Conservation (phyloP, 2,113 vertebrate species). For the Chamaea fasciata region DNA sequence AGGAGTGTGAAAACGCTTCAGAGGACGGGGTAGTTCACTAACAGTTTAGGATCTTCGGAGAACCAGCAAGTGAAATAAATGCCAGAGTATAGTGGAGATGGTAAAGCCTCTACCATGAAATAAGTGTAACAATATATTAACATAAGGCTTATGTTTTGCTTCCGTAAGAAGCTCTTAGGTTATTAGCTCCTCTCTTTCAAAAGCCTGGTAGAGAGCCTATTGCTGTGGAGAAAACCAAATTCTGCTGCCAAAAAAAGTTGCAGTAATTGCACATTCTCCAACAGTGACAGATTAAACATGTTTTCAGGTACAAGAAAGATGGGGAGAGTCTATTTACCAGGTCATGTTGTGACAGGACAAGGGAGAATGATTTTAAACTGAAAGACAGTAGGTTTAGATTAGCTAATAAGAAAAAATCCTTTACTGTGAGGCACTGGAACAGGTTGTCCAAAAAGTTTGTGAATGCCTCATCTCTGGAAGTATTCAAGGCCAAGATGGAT, state of each 20-base stretch:
- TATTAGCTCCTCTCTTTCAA: not conserved
- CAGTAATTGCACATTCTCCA: not conserved
- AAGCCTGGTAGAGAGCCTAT: not conserved
- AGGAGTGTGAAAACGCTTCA: not conserved
- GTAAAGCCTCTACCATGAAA: not conserved
- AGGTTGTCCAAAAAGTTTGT: not conserved
- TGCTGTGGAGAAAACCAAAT: not conserved
- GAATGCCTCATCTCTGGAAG: not conserved
- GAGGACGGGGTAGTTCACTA: rapidly evolving
- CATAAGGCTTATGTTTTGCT: not conserved
- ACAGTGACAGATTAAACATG: not conserved
- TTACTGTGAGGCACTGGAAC: not conserved
- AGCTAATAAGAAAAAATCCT: not conserved
- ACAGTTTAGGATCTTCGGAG: not conserved
- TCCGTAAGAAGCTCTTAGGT: not conserved
- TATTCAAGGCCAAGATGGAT: not conserved
- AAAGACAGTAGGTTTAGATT: not conserved
- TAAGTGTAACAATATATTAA: not conserved
- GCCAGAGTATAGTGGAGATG: rapidly evolving
- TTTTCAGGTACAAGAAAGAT: not conserved
- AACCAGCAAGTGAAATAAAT: not conserved
- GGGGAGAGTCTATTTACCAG: not conserved
- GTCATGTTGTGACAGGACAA: not conserved
- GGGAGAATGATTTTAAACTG: not conserved
- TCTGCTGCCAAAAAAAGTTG: not conserved